Base-by-base conservation (phyloP, 2,113 vertebrate species). In the Thamnophis sirtalis region DNA sequence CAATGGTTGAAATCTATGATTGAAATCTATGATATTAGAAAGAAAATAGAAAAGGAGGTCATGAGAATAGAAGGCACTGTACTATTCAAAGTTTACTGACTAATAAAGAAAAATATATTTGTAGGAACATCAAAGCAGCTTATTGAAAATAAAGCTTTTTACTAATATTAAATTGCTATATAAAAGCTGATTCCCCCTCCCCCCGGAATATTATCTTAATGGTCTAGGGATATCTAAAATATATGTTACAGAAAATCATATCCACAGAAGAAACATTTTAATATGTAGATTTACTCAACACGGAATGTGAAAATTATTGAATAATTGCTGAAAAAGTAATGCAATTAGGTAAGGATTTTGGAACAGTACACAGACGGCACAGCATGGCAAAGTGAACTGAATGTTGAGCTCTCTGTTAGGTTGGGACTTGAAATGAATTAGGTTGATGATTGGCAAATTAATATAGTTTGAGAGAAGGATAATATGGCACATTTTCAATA, bases 11-110 rank as follows among this genome's bases (percentile, higher is more conserved):
- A 85, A 92, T 93, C 73, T 91, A 85, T 7, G 21, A 3, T 5
- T 93, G 95, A 28, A 51, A 58, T 4, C n/a, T n/a, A 6, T 93
- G 95, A 49, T 55, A 80, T 2, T 22, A 17, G 9, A 56, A n/a
- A 13, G 28, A 50, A 10, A 92, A 3, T 21, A 94, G 87, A 87
- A 94, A 86, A 88, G 93, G 88, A 24, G 91, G 38, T 0, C 54
- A 53, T 90, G n/a, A 91, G 68, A 58, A 86, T 11, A 6, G n/a
- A n/a, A 33, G 80, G 28, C 24, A 91, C 63, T 28, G 9, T 88
- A 84, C 89, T 90, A 89, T 28, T 24, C 91, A 33, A 88, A 92
- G 92, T 87, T 90, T 58, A 63, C 15, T 88, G 38, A n/a, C 84
- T n/a, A 60, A 0, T 17, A n/a, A 1, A 84, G 19, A 80, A 53